Evolutionary conservation across 2,797 vertebrate genomes (phyloP), one percentile per base, ranked within the genome.

Genomic region (Steatocranus sp.): DNA sequence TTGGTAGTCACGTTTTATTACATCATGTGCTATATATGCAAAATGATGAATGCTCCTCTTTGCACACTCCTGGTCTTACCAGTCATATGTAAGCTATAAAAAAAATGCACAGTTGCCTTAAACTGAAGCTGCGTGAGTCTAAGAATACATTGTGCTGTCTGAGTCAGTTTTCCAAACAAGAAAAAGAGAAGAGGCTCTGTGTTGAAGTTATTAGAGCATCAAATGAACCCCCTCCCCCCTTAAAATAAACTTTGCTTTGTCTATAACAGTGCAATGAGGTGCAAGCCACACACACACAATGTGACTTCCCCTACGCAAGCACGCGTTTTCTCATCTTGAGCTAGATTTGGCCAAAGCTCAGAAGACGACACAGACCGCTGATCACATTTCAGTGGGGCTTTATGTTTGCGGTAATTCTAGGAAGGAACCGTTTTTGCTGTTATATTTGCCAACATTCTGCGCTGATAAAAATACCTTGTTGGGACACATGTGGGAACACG

Each of bases 341-440:
- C 75, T 11, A 2, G 17, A 80, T 77, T 83, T 66, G 51, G 82
- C 80, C 86, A 58, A 90, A 76, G 50, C 77, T 7, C 46, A 73
- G 66, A 51, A 8, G 75, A 80, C 25, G 43, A 49, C 68, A 82
- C 79, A 90, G 54, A 88, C 85, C 78, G 63, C 76, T 17, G 83
- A 88, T 94, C 88, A 51, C 34, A 76, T 94, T 94, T 94, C 90
- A 82, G 50, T 66, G 75, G 61, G 76, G 61, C 77, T 86, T 92
- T 88, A 93, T 92, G 91, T 94, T 89, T 86, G 91, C 46, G 75
- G 91, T 95, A 93, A 96, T 89, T 87, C 84, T 92, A 94, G 94
- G 34, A 85, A 86, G 89, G 81, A 82, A 18, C 76, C 68, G 53
- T 89, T 88, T 91, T 87, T 88, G 51, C 90, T 90, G 89, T 93